A percentile compares a stretch with the other conserved stretches of the same genome.
These are phyloP conservation scores for Brachionus sp. DNA, from an alignment of 1,140 invertebrate species.

Conservation along the genomic window DNA sequence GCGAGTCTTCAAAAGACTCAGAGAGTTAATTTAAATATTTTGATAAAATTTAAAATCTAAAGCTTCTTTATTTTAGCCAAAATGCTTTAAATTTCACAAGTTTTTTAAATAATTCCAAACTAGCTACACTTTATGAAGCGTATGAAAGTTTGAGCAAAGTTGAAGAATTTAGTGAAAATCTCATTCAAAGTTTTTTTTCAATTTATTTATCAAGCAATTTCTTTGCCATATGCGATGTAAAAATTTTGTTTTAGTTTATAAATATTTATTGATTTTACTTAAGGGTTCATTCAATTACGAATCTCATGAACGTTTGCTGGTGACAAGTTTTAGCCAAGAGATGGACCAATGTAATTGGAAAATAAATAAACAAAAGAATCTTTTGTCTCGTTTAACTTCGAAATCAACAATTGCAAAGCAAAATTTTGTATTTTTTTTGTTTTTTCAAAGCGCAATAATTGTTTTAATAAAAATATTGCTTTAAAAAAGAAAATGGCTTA, in stretches of 20 bases:
- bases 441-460: not conserved
- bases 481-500: not conserved
- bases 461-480: not conserved
- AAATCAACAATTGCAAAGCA: not conserved
- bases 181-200: not conserved
- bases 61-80: not conserved
- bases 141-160: not conserved
- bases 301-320: not conserved
- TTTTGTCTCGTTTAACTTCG: not conserved
- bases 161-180: not conserved
- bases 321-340: not conserved
- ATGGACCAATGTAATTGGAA: not conserved
- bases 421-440: not conserved
- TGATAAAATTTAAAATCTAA: not conserved
- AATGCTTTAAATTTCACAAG: not conserved
- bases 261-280: not conserved
- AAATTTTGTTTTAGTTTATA: not conserved
- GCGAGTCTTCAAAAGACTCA: slow-evolving; percentile 19
- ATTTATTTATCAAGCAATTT: not conserved
- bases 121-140: not conserved
- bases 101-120: not conserved
- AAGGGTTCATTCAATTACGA: slow-evolving; percentile 24
- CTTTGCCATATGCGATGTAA: slow-evolving; percentile 32
- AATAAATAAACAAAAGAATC: not conserved
- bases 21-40: not conserved